Percentiles rank a stretch among this genome's conserved stretches.
These are phyloP conservation scores for Strix uralensis DNA, from an alignment of 2,113 vertebrate species.

Conservation along the genomic window DNA sequence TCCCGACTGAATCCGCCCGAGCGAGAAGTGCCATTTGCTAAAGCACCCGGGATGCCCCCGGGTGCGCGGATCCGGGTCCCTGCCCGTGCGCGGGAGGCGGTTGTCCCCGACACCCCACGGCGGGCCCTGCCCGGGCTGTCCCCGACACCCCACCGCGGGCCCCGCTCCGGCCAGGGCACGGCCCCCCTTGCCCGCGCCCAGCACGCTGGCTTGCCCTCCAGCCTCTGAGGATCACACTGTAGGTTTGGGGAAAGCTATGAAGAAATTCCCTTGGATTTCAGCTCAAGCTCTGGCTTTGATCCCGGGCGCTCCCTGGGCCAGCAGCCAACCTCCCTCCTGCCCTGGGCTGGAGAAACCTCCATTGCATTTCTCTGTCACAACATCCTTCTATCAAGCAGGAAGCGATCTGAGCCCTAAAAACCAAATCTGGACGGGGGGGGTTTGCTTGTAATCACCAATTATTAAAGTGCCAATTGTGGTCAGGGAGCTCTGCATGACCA, in stretches of 20 bases:
- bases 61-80: fast-evolving
- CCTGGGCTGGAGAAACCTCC: neutral
- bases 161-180: neutral
- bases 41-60: fast-evolving
- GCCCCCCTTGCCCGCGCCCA: neutral
- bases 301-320: fast-evolving
- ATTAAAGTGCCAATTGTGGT: fast-evolving
- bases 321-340: neutral
- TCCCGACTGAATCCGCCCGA: fast-evolving
- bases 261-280: neutral
- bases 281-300: neutral
- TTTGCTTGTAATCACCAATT: fast-evolving
- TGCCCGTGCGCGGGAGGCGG: fast-evolving
- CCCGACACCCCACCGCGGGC: fast-evolving
- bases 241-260: neutral
- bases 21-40: neutral
- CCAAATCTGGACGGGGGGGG: fast-evolving
- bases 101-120: neutral
- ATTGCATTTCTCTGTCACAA: neutral
- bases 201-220: neutral
- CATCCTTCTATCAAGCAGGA: neutral
- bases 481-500: fast-evolving
- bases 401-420: fast-evolving
- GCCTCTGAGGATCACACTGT: fast-evolving
- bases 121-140: too few species aligned